These are phyloP conservation scores for Junco hyemalis DNA, from an alignment of 2,113 vertebrate species.

Conservation along the genomic window DNA sequence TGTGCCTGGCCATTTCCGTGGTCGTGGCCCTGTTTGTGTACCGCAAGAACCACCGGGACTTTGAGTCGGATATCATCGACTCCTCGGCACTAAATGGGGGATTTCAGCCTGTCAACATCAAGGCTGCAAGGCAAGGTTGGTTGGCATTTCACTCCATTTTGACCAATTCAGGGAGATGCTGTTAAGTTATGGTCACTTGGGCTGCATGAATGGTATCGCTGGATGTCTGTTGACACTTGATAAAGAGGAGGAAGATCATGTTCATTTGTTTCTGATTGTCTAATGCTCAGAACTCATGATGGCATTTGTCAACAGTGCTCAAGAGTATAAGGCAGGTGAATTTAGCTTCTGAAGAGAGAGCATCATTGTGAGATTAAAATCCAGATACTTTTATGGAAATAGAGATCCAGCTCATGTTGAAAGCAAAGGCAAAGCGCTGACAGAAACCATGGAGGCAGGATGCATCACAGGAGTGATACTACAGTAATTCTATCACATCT, in stretches of 20 bases:
- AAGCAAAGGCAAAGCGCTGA: constrained; percentile 2
- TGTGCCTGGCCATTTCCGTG: constrained; percentile 91
- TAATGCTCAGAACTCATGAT: not conserved
- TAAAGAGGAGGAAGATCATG: not conserved
- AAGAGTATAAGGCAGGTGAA: not conserved
- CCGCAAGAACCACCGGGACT: constrained; percentile 93
- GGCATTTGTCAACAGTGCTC: not conserved
- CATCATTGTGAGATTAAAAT: not conserved
- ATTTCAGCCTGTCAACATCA: constrained; percentile 94
- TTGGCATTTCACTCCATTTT: not conserved
- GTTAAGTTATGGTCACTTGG: not conserved
- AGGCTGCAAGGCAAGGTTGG: constrained; percentile 92
- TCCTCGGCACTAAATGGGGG: constrained; percentile 91
- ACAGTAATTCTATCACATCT: not conserved
- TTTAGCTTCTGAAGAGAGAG: not conserved
- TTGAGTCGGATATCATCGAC: constrained; percentile 93
- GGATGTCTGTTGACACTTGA: not conserved
- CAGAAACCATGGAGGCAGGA: not conserved
- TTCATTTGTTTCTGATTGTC: not conserved
- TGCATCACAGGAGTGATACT: not conserved
- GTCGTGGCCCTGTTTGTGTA: constrained; percentile 91
- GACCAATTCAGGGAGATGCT: not conserved
- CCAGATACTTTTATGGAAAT: not conserved
- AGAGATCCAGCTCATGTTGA: not conserved
- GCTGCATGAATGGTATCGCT: not conserved